Conservation (phyloP, 92 coral and sea anemone species). For the Anthopleura xanthogrammica region DNA sequence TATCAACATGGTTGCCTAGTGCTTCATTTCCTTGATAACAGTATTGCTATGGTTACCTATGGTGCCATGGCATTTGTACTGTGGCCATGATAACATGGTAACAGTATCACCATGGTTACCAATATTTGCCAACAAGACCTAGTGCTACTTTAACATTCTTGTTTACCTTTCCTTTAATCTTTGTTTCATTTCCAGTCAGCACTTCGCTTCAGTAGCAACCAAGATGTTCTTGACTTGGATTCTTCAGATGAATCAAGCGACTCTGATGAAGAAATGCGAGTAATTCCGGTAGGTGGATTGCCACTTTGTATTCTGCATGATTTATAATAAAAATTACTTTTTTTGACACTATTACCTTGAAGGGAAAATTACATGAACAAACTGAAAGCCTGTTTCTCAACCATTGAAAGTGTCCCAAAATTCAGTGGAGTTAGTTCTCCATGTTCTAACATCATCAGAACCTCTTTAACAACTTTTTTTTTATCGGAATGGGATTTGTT, state of each 20-base stretch:
- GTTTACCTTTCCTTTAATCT: neutral
- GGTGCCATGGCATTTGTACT: neutral
- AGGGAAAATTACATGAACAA: too few species aligned
- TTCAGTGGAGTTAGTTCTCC: too few species aligned
- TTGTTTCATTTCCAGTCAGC: constrained; percentile 66
- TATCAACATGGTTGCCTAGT: too few species aligned
- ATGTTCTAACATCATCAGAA: too few species aligned
- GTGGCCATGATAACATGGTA: neutral
- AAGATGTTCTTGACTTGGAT: constrained; percentile 70
- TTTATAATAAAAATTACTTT: neutral
- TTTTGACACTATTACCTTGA: too few species aligned
- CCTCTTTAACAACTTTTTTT: too few species aligned
- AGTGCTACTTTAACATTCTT: too few species aligned
- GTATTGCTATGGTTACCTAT: neutral
- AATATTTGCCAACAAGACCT: too few species aligned
- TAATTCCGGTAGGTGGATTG: constrained; percentile 64
- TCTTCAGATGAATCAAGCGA: constrained; percentile 95
- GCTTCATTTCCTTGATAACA: neutral
- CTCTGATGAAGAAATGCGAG: constrained; percentile 77
- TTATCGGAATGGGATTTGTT: neutral
- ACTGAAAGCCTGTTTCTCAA: too few species aligned
- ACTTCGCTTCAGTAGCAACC: constrained; percentile 65
- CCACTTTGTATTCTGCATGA: neutral
- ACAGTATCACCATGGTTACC: too few species aligned
- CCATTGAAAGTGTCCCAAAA: too few species aligned